Conservation (phyloP, 2,113 vertebrate genomes). For the Haemorhous mexicanus region DNA sequence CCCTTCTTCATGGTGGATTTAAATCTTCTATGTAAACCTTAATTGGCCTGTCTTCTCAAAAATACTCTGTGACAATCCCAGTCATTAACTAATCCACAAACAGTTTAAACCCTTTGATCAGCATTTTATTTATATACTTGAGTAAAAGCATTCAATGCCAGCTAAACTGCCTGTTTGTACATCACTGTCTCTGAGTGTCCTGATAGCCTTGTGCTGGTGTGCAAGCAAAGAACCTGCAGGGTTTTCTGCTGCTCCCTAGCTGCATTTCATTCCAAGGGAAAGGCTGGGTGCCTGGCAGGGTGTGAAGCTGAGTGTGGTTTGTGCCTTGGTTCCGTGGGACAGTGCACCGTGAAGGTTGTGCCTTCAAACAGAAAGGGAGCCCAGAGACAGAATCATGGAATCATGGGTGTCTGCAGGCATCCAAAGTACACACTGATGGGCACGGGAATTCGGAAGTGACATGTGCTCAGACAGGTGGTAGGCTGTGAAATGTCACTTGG, state of each 20-base stretch:
- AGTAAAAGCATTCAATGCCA: neutral
- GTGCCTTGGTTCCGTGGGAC: neutral
- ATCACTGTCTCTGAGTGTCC: neutral
- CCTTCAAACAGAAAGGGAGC: neutral
- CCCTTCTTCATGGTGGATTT: neutral
- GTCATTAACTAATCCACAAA: conserved; percentile 33
- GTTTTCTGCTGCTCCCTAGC: neutral
- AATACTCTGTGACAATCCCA: neutral
- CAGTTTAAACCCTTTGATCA: conserved; percentile 11
- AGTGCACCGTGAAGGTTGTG: fast-evolving
- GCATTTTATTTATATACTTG: neutral
- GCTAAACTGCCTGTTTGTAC: neutral
- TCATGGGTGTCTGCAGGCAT: neutral
- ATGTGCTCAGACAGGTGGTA: conserved; percentile 16
- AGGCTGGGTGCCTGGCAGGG: neutral
- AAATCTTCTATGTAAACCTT: conserved; percentile 13
- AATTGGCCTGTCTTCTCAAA: conserved; percentile 38
- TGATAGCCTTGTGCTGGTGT: neutral
- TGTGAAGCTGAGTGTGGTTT: neutral
- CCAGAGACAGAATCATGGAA: neutral
- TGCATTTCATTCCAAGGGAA: neutral
- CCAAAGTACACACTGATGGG: neutral
- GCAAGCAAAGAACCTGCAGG: neutral
- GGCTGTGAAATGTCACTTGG: conserved; percentile 23
- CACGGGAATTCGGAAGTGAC: neutral